Evolutionary conservation across 2,888 invertebrate genomes (phyloP).

Genomic region (Rhagophthalmus giganteus): DNA sequence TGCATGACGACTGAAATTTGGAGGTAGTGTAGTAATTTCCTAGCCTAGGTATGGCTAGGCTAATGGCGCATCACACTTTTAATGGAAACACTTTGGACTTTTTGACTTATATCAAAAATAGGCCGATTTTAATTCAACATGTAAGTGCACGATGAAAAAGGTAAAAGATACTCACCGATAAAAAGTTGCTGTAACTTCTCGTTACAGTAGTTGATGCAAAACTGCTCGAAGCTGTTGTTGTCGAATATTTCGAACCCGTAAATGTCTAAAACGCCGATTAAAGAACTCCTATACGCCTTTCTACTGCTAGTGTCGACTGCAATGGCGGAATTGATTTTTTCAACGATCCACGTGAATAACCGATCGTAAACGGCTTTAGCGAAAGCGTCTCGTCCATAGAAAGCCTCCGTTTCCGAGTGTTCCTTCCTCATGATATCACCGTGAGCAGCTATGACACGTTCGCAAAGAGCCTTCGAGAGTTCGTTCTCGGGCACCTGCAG

Average conservation of each 20-base stretch:
- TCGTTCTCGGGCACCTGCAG: conserved; percentile 61
- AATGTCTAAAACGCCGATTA: conserved; percentile 96
- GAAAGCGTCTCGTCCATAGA: conserved; percentile 87
- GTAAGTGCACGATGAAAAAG: no score
- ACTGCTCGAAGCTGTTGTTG: conserved; percentile 96
- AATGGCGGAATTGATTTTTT: conserved; percentile 88
- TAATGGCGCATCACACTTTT: no score
- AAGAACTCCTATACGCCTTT: conserved; percentile 69
- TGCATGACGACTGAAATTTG: no score
- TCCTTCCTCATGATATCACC: conserved; percentile 91
- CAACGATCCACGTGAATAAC: conserved; percentile 92
- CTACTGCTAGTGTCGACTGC: conserved; percentile 66
- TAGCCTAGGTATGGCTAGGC: no score
- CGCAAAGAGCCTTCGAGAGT: conserved; percentile 76
- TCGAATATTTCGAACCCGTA: conserved; percentile 99
- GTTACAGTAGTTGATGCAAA: conserved; percentile 99
- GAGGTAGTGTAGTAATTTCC: no score
- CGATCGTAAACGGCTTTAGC: conserved; percentile 96
- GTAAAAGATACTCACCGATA: conserved; percentile 77
- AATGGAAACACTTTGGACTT: no score
- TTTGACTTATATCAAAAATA: no score
- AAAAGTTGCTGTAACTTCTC: conserved; percentile 98
- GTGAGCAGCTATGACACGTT: conserved; percentile 89
- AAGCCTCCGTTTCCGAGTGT: conserved; percentile 82
- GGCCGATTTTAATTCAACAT: no score